Percentiles rank a stretch among this genome's conserved stretches.
phyloP scores from a whole-genome alignment of 2,797 vertebrate genomes.

The Takifugu rubripes region DNA sequence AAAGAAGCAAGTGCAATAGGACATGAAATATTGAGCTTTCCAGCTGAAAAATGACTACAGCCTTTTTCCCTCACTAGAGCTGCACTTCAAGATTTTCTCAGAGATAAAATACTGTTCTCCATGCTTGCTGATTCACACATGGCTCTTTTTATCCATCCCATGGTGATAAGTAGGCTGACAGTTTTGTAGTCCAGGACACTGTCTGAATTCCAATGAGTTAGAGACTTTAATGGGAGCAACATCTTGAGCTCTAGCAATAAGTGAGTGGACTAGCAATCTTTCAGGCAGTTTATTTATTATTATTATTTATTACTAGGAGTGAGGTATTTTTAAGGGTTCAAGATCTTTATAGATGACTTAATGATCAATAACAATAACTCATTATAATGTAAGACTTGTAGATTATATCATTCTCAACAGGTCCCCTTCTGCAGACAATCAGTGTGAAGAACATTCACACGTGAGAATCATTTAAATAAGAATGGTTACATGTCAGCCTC shows the following conservation, averaged over 20 bases:
- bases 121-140: constrained; percentile 42
- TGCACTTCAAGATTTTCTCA: constrained; percentile 40
- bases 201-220: constrained; percentile 67
- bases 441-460: neutral
- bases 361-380: neutral
- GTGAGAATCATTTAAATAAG: neutral
- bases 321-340: constrained; percentile 24
- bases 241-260: constrained; percentile 32
- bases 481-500: too few species aligned
- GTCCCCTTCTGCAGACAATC: neutral
- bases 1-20: neutral
- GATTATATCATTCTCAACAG: neutral
- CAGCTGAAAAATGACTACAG: constrained; percentile 39
- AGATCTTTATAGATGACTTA: neutral
- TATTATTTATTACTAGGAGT: constrained; percentile 26
- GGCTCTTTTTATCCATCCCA: constrained; percentile 48
- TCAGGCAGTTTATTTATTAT: constrained; percentile 46
- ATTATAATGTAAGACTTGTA: neutral
- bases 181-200: constrained; percentile 47
- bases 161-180: constrained; percentile 66
- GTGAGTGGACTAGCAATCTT: constrained; percentile 21
- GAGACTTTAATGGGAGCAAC: constrained; percentile 34
- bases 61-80: constrained; percentile 26
- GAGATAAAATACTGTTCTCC: constrained; percentile 54
- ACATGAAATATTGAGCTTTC: constrained; percentile 16